Percentiles rank a stretch among this genome's conserved stretches.
Evolutionary conservation across 1,140 invertebrate genomes (phyloP).

Genomic region (Aleiodes sp.): DNA sequence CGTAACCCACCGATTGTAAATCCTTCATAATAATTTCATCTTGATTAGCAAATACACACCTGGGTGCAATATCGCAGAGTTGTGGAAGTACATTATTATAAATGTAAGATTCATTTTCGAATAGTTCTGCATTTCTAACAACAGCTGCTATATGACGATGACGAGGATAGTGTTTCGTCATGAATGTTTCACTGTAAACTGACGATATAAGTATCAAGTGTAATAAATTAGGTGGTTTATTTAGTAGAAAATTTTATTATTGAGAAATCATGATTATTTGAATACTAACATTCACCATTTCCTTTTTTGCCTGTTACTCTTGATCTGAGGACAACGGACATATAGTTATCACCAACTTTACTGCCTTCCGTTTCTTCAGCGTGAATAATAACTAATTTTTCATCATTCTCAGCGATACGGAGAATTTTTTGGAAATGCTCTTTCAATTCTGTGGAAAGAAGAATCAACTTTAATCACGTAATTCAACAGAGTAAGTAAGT

Average conservation of each 20-base stretch:
- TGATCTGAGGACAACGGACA: conserved; percentile 54
- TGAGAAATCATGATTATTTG: background rate
- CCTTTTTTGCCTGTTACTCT: conserved; percentile 45
- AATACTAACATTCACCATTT: conserved; percentile 51
- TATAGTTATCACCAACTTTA: conserved; percentile 59
- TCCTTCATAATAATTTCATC: conserved; percentile 61
- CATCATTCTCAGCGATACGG: conserved; percentile 51
- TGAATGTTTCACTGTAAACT: conserved; percentile 50
- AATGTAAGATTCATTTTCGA: conserved; percentile 47
- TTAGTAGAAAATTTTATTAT: background rate
- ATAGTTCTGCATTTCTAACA: conserved; percentile 41
- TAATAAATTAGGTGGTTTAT: background rate
- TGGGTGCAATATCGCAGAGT: conserved; percentile 43
- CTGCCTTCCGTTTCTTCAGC: conserved; percentile 46
- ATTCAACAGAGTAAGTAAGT: background rate
- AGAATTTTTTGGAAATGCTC: conserved; percentile 44
- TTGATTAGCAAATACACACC: conserved; percentile 42
- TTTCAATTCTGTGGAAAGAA: conserved; percentile 38
- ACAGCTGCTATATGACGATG: conserved; percentile 23
- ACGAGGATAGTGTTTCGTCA: conserved; percentile 44
- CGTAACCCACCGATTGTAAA: conserved; percentile 50
- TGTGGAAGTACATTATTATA: conserved; percentile 47
- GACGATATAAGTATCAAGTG: conserved; percentile 5
- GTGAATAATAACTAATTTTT: conserved; percentile 46
- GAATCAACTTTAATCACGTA: background rate